Percentiles rank a stretch among this genome's conserved stretches.
These are phyloP conservation scores for Pollenia labialis DNA, from an alignment of 2,888 invertebrate species.

Conservation along the genomic window DNA sequence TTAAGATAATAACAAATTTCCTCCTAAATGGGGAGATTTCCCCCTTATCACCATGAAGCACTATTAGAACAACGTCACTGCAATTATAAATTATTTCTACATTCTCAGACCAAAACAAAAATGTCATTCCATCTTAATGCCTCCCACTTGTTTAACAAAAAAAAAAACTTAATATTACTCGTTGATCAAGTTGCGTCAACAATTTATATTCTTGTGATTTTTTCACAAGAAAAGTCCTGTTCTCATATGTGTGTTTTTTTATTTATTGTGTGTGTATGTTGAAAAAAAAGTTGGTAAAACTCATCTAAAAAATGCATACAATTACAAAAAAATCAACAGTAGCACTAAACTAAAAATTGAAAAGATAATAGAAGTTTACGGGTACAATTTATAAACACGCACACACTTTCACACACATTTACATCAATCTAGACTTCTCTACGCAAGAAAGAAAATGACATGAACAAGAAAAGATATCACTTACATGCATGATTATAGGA, in stretches of 20 bases:
- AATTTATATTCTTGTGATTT: constrained; percentile 33
- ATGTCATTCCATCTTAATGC: background rate
- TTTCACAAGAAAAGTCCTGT: background rate
- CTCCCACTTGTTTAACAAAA: constrained; percentile 16
- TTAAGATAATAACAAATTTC: background rate
- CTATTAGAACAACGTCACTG: constrained; percentile 25
- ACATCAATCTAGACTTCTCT: background rate
- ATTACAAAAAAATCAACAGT: constrained; percentile 82
- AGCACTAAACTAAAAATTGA: constrained; percentile 24
- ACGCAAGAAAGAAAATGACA: constrained; percentile 16
- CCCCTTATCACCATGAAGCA: background rate
- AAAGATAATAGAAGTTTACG: constrained; percentile 50
- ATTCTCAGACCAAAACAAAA: background rate
- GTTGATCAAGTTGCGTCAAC: constrained; percentile 65
- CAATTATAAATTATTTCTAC: background rate
- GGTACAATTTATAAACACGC: constrained; percentile 9
- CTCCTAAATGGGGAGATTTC: background rate
- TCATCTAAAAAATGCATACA: constrained; percentile 82
- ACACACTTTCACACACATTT: constrained; percentile 3
- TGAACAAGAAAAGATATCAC: constrained; percentile 39
- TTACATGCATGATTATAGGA: constrained; percentile 26
- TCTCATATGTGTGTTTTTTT: background rate
- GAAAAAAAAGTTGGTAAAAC: constrained; percentile 74
- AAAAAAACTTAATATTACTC: constrained; percentile 43
- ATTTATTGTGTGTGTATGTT: background rate